phyloP scores from a whole-genome alignment of 2,888 invertebrate genomes.

The Amphipoea oculea region DNA sequence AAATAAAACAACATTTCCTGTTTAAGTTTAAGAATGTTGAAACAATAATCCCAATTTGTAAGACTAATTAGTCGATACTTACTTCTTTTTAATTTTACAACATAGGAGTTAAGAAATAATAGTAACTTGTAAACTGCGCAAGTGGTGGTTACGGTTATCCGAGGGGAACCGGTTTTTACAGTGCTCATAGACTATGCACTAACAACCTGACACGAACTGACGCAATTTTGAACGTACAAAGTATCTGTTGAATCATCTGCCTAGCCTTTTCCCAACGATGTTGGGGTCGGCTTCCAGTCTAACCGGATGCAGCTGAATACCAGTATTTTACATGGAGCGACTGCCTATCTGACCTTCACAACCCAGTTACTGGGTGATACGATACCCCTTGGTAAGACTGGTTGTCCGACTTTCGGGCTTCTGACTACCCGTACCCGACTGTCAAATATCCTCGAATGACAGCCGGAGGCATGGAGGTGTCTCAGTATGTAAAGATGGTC shows the following conservation, averaged over 20 bases:
- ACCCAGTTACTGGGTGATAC: no score
- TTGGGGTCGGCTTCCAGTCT: no score
- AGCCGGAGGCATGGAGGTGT: no score
- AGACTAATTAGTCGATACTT: conserved; percentile 45
- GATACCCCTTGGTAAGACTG: no score
- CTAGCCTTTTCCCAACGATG: no score
- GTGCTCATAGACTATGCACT: conserved; percentile 32
- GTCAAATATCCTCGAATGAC: no score
- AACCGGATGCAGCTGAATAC: no score
- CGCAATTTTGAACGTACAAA: conserved; percentile 11
- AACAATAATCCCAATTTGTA: conserved; percentile 41
- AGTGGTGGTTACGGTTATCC: conserved; percentile 18
- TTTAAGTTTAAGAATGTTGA: conserved; percentile 16
- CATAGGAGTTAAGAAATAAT: conserved; percentile 35
- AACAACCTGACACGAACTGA: conserved; percentile 2
- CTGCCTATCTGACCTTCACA: no score
- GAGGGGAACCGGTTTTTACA: conserved; percentile 40
- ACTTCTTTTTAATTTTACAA: conserved; percentile 38
- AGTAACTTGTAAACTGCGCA: conserved; percentile 7
- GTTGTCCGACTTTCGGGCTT: no score
- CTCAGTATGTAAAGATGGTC: no score
- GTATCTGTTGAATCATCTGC: background rate
- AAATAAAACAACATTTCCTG: conserved; percentile 10
- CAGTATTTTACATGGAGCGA: no score
- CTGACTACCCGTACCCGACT: no score